Percentiles rank a stretch among this genome's conserved stretches.
Evolutionary conservation across 2,797 vertebrate genomes (phyloP).

Genomic region (Pseudomugil tenellus): DNA sequence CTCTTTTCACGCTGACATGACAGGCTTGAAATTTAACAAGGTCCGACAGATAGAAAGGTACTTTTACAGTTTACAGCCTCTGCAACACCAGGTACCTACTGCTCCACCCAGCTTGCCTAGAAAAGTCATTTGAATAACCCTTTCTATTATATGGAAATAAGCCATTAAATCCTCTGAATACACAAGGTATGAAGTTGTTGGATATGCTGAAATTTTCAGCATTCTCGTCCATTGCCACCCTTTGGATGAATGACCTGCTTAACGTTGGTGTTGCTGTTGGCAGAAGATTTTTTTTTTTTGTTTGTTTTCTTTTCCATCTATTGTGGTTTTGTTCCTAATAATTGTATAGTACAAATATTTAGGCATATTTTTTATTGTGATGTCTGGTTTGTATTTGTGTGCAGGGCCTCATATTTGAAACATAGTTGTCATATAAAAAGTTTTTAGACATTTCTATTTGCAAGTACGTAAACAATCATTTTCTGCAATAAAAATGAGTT

Average conservation of each 20-base stretch:
- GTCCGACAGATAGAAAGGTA: constrained; percentile 21
- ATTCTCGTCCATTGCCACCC: neutral
- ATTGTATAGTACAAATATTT: constrained; percentile 6
- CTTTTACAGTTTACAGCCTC: neutral
- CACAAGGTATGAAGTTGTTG: neutral
- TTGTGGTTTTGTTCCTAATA: constrained; percentile 6
- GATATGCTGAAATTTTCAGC: neutral
- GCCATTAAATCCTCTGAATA: neutral
- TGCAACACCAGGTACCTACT: neutral
- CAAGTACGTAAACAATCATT: constrained; percentile 2
- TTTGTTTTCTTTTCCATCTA: neutral
- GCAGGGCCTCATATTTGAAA: neutral
- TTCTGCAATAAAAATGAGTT: neutral
- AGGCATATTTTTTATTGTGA: constrained; percentile 3
- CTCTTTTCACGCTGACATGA: constrained; percentile 22
- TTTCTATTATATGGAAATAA: neutral
- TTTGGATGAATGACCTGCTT: neutral
- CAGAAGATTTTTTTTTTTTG: neutral
- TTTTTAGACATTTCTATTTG: neutral
- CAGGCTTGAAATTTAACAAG: constrained; percentile 27
- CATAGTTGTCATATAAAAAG: no score
- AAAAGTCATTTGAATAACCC: neutral
- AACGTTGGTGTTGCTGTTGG: neutral
- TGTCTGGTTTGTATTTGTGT: neutral
- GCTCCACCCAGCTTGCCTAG: neutral